Conservation (phyloP, 2,888 invertebrate genomes). For the Apamea crenata region DNA sequence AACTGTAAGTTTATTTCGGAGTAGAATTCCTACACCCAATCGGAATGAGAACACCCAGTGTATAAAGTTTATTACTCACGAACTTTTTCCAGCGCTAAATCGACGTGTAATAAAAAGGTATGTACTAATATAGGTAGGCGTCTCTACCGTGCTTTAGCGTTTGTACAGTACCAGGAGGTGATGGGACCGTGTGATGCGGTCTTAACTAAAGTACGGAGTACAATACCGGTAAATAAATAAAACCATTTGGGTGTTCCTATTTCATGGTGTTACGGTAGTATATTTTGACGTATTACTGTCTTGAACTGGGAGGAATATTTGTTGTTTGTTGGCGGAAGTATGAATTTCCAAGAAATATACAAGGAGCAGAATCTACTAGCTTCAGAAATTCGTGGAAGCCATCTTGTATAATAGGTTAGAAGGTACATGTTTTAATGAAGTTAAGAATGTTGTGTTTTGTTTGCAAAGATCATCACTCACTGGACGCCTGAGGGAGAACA, state of each 20-base stretch:
- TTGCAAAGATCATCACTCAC: too few species aligned
- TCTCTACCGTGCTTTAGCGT: slow-evolving; percentile 37
- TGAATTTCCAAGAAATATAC: not conserved
- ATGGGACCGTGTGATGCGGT: slow-evolving; percentile 38
- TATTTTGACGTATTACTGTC: slow-evolving; percentile 4
- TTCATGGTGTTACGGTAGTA: slow-evolving; percentile 19
- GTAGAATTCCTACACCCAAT: slow-evolving; percentile 19
- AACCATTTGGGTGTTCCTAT: slow-evolving; percentile 21
- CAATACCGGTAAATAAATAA: slow-evolving; percentile 11
- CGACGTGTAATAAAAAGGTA: slow-evolving; percentile 56
- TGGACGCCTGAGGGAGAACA: too few species aligned
- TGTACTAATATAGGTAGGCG: slow-evolving; percentile 31
- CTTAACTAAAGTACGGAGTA: slow-evolving; percentile 38
- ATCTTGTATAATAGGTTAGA: not conserved
- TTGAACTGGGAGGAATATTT: not conserved
- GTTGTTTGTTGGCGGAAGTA: not conserved
- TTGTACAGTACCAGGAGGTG: slow-evolving; percentile 57
- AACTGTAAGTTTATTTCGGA: slow-evolving; percentile 43
- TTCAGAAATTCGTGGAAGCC: not conserved
- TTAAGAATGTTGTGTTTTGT: not conserved
- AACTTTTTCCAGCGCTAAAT: slow-evolving; percentile 48
- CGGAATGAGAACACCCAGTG: slow-evolving; percentile 38
- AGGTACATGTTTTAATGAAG: not conserved
- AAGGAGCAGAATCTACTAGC: not conserved
- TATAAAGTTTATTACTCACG: slow-evolving; percentile 60